phyloP scores from a whole-genome alignment of 2,797 vertebrate species.

The Eospalax fontanierii region DNA sequence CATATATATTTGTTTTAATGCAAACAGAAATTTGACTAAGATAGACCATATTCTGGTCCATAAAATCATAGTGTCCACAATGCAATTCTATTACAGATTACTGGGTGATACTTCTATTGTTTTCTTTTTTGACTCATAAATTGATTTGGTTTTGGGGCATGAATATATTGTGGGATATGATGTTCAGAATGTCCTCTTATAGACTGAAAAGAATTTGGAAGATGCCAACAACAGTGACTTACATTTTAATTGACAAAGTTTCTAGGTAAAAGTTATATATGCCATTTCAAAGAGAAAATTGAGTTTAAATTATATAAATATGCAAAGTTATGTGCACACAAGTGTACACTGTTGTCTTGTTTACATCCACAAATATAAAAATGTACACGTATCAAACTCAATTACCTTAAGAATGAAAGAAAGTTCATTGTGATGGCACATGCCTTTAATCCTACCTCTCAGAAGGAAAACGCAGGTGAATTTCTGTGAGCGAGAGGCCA shows the following conservation, averaged over 20 bases:
- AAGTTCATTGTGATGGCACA: not conserved
- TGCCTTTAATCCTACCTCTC: too few species aligned
- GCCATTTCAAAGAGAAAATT: not conserved
- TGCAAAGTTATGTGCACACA: not conserved
- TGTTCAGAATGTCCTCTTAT: not conserved
- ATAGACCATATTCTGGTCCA: too few species aligned
- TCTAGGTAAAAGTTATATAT: not conserved
- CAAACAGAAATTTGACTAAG: too few species aligned
- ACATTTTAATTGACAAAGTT: not conserved
- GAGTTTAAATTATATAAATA: slow-evolving; percentile 12
- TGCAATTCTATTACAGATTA: too few species aligned
- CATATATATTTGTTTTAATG: too few species aligned
- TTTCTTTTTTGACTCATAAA: not conserved
- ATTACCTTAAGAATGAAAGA: slow-evolving; percentile 29
- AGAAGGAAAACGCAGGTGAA: too few species aligned
- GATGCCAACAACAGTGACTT: not conserved
- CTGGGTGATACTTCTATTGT: not conserved
- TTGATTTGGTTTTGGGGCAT: not conserved
- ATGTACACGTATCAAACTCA: not conserved
- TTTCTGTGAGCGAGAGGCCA: too few species aligned
- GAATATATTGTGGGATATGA: not conserved
- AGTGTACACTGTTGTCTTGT: not conserved
- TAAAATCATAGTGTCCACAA: too few species aligned
- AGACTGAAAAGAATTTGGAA: slow-evolving; percentile 41
- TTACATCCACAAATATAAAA: slow-evolving; percentile 1